These are phyloP conservation scores for Schrankia costaestrigalis DNA, from an alignment of 2,888 invertebrate genomes.

Conservation along the genomic window DNA sequence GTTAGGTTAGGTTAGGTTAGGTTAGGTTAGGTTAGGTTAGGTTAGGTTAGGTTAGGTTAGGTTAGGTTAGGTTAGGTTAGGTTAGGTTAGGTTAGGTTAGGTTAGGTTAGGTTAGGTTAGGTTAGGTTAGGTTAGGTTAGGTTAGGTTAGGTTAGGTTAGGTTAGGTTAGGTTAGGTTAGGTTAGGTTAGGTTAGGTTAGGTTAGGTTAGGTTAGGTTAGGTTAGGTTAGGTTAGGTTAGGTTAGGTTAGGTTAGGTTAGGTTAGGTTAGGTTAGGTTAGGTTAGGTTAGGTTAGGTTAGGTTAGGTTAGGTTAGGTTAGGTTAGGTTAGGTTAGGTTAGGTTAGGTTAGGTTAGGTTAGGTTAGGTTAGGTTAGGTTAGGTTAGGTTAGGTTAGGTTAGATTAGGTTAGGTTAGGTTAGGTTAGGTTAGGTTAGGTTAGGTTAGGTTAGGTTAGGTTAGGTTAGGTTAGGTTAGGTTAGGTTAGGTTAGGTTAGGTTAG, in stretches of 20 bases:
- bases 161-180: constrained; percentile 5
- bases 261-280: constrained; percentile 7
- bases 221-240: no score
- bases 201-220: constrained; percentile 5
- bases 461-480: constrained; percentile 18
- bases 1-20: constrained; percentile 9
- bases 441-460: constrained; percentile 13
- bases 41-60: constrained; percentile 10
- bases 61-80: constrained; percentile 9
- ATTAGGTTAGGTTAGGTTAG: no score
- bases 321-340: constrained; percentile 7
- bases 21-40: constrained; percentile 10
- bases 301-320: constrained; percentile 7
- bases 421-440: no score
- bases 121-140: constrained; percentile 5
- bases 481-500: constrained; percentile 21
- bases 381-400: constrained; percentile 7
- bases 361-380: constrained; percentile 7
- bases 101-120: constrained; percentile 8
- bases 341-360: constrained; percentile 7
- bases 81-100: constrained; percentile 10
- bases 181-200: constrained; percentile 5
- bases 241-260: constrained; percentile 7
- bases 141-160: constrained; percentile 5
- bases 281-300: constrained; percentile 7